A percentile compares a stretch with the other conserved stretches of the same genome.
phyloP scores from a whole-genome alignment of 2,113 vertebrate species.

The Pica pica region DNA sequence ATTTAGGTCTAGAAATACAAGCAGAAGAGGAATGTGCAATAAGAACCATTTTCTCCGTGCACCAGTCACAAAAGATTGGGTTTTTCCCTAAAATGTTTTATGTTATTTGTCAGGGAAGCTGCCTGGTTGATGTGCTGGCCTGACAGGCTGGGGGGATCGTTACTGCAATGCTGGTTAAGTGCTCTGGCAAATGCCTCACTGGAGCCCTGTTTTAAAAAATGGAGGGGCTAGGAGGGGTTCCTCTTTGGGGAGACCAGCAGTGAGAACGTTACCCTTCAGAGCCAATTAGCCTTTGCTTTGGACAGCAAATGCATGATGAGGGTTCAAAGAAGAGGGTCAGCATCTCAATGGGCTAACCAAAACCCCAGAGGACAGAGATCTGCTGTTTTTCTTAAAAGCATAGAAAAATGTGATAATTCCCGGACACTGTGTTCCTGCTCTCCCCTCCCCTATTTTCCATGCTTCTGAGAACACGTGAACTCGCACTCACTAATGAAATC shows the following conservation, averaged over 20 bases:
- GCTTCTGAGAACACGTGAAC: neutral
- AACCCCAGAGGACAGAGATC: neutral
- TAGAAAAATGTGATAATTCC: neutral
- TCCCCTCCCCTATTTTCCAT: neutral
- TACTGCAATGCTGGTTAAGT: neutral
- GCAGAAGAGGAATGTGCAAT: fast-evolving
- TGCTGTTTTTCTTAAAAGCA: neutral
- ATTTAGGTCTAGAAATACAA: neutral
- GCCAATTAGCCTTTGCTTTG: neutral
- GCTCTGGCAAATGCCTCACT: neutral
- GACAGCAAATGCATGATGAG: fast-evolving
- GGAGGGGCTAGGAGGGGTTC: neutral
- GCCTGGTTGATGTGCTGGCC: neutral
- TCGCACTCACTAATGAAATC: neutral
- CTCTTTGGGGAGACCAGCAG: neutral
- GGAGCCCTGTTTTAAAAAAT: neutral
- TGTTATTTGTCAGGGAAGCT: neutral
- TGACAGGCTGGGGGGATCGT: neutral
- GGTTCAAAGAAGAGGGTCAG: neutral
- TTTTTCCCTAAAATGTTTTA: neutral
- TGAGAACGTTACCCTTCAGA: fast-evolving
- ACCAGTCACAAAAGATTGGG: neutral
- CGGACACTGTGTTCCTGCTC: neutral
- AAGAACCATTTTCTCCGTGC: neutral
- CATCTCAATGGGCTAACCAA: neutral